Evolutionary conservation across 2,888 invertebrate genomes (phyloP), one percentile per base, ranked within the genome.

Genomic region (Gandaritis pyraliata): DNA sequence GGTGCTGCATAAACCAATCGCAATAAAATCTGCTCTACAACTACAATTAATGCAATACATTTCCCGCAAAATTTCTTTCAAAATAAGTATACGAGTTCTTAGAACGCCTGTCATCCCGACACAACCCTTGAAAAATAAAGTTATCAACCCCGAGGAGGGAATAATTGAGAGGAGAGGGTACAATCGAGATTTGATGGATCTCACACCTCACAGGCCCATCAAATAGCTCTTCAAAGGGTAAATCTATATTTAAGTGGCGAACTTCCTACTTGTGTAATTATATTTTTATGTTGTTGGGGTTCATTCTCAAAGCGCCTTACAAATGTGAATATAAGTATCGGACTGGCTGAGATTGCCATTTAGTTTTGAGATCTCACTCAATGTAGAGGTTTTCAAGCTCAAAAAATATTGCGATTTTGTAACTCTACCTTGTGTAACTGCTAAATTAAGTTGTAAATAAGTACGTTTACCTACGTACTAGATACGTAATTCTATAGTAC

Each of bases 201-300:
- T 89, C 82, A 86, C 88, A 88, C 88, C 87, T 88, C 79, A 74
- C 77, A 72, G 75, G 78, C 80, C 86, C 78, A 85, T 86, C 84
- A 83, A 87, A 86, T 83, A 80, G 79, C 83, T 84, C 82, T 86
- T 80, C 83, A 87, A 88, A 88, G 88, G 88, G 90, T 90, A 90
- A 90, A 90, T 90, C 88, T 90, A 87, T 89, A 88, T 90, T 88
- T 90, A 86, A 90, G 88, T 89, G 85, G 85, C 75, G 75, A 85
- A 86, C 76, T 84, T 87, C 80, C 77, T 76, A 73, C 80, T 85
- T 85, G 86, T 90, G 86, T 90, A 90, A 90, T 90, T 90, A 88
- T 88, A 85, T 90, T 90, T 90, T 90, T 90, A 89, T 90, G 78
- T 81, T 85, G 84, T 84, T 72, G 83, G 78, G 81, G 78, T 61